Evolutionary conservation across 2,888 invertebrate species (phyloP).

Genomic region (Drosophila tanythrix): DNA sequence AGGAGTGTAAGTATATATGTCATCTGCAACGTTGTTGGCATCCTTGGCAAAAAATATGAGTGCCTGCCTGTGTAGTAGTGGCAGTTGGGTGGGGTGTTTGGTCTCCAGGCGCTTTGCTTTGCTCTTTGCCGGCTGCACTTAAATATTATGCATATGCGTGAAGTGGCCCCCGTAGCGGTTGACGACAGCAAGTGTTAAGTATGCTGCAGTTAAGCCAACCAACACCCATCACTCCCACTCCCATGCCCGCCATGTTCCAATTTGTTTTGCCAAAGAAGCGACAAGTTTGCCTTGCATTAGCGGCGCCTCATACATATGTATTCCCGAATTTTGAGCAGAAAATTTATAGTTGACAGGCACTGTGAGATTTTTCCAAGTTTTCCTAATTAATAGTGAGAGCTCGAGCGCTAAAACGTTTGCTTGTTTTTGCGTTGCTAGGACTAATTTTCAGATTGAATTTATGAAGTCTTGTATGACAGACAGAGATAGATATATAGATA

Average conservation of each 20-base stretch:
- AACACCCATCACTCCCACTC: neutral
- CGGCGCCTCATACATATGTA: constrained; percentile 21
- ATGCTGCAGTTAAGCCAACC: constrained; percentile 42
- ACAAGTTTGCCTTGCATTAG: constrained; percentile 36
- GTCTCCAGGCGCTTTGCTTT: constrained; percentile 67
- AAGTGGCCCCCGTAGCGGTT: constrained; percentile 58
- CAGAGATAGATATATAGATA: too few relatives aligned
- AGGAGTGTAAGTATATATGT: constrained; percentile 17
- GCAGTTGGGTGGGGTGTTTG: neutral
- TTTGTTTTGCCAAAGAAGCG: constrained; percentile 42
- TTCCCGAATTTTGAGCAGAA: constrained; percentile 16
- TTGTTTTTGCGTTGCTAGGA: constrained; percentile 18
- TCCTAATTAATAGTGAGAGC: constrained; percentile 37
- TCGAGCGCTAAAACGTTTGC: constrained; percentile 10
- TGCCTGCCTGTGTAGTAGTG: constrained; percentile 23
- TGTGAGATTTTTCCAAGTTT: constrained; percentile 15
- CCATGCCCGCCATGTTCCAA: constrained; percentile 33
- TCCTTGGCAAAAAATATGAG: constrained; percentile 67
- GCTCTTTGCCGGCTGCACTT: constrained; percentile 75
- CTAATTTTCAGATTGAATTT: constrained; percentile 11
- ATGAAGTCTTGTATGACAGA: too few relatives aligned
- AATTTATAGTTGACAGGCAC: constrained; percentile 27
- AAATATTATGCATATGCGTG: constrained; percentile 78
- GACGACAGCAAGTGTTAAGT: constrained; percentile 58
- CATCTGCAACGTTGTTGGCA: constrained; percentile 35